Base-by-base conservation (phyloP, 2,888 invertebrate genomes). In the Ectemnius continuus region DNA sequence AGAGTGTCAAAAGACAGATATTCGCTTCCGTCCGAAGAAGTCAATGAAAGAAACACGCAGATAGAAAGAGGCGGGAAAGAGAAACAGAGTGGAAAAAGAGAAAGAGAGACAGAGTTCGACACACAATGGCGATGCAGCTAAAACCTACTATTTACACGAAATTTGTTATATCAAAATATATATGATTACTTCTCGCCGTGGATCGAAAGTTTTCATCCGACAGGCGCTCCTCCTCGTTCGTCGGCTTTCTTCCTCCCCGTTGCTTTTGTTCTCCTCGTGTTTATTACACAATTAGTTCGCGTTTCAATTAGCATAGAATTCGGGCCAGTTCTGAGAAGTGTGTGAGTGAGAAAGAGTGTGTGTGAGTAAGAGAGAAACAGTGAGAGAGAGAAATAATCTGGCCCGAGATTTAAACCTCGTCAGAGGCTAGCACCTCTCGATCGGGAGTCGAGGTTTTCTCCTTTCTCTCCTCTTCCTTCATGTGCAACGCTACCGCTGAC, bases 401-500 rank as follows among this genome's bases (percentile, higher is more conserved):
- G 23, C 23, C 23, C 3, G 3, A 3, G 23, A 2, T 23, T 91
- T 88, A 91, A 76, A 90, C 91, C 82, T 91, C 91, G 75, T 91
- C 91, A 3, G 91, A 85, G 48, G 90, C 90, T 61, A 91, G 86
- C 70, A 82, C 83, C 70, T 91, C 90, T 71, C 88, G 88, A 61
- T 86, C 86, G 13, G 79, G 76, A 2, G 89, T 88, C 16, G 90
- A 86, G 60, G 89, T 78, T 68, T 90, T 90, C 61, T 90, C 89
- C 75, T 89, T 90, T 81, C 89, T 88, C 28, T 91, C 90, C 23
- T 91, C 90, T 69, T 91, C 91, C 70, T 90, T 89, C 86, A 90
- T 89, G 72, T 91, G 89, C 57, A 90, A 86, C 68, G 92, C 92
- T 45, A 92, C 91, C n/a, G 92, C 92, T 3, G 95, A 95, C 89